These are phyloP conservation scores for Triplophysa siluroides DNA, from an alignment of 2,113 vertebrate species.

Conservation along the genomic window DNA sequence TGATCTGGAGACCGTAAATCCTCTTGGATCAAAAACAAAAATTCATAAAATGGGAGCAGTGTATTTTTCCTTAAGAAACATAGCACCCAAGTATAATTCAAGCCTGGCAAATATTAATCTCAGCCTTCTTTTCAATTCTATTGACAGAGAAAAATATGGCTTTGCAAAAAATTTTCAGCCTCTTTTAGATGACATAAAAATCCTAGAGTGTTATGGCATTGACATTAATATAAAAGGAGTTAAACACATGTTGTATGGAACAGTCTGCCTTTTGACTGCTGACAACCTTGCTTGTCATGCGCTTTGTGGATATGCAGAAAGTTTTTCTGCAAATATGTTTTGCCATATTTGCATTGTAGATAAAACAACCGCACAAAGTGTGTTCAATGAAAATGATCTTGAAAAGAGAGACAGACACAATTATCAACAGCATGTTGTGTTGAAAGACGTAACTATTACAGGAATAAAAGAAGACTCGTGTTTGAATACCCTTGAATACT, in stretches of 20 bases:
- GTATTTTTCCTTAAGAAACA: slow-evolving; percentile 34
- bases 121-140: slow-evolving; percentile 25
- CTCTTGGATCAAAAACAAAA: slow-evolving; percentile 40
- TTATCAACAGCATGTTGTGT: slow-evolving; percentile 27
- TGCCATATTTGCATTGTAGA: slow-evolving; percentile 31
- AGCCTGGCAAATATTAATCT: slow-evolving; percentile 26
- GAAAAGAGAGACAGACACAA: slow-evolving; percentile 15
- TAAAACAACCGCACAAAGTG: background rate
- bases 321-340: slow-evolving; percentile 28
- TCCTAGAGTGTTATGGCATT: slow-evolving; percentile 13
- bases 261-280: slow-evolving; percentile 25
- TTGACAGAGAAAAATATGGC: background rate
- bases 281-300: slow-evolving; percentile 33
- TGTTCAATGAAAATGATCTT: slow-evolving; percentile 19
- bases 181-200: slow-evolving; percentile 21
- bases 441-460: background rate
- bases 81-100: slow-evolving; percentile 18
- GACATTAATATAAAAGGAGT: slow-evolving; percentile 17
- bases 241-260: background rate
- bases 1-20: slow-evolving; percentile 37
- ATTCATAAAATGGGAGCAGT: slow-evolving; percentile 41
- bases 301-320: slow-evolving; percentile 20
- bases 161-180: slow-evolving; percentile 10
- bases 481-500: background rate
- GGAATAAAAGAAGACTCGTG: slow-evolving; percentile 20